Conservation (phyloP, 2,888 invertebrate species). For the Lutraria lutraria region DNA sequence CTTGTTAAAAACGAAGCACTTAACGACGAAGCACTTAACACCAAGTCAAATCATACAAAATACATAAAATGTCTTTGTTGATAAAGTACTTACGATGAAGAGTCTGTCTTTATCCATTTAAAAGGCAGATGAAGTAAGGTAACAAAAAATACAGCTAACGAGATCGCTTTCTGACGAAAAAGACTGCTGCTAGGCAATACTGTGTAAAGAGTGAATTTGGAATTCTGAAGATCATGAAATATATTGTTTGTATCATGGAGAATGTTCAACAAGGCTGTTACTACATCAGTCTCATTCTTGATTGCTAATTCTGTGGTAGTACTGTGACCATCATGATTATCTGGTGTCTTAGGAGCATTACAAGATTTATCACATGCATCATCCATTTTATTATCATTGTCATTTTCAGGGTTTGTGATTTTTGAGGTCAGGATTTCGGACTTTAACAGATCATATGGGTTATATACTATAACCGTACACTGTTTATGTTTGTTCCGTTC, state of each 20-base stretch:
- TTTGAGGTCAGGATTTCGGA: slow-evolving; percentile 61
- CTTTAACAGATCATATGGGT: slow-evolving; percentile 67
- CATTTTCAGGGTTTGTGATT: not conserved
- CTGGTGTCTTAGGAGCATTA: not conserved
- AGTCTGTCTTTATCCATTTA: slow-evolving; percentile 11
- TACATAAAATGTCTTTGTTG: no score
- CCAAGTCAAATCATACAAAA: no score
- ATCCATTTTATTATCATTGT: slow-evolving; percentile 29
- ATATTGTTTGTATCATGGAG: not conserved
- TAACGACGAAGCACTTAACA: no score
- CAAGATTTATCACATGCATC: not conserved
- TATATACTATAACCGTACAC: slow-evolving; percentile 71
- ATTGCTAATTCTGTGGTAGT: not conserved
- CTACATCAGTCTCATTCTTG: not conserved
- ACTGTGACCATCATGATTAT: not conserved
- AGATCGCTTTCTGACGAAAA: not conserved
- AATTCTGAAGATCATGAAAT: not conserved
- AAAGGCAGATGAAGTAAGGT: not conserved
- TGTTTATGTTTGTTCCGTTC: slow-evolving; percentile 25
- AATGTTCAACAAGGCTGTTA: not conserved
- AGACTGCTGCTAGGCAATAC: not conserved
- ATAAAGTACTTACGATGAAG: not conserved
- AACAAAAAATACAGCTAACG: not conserved
- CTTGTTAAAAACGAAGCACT: no score
- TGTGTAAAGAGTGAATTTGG: not conserved